phyloP scores from a whole-genome alignment of 2,797 vertebrate species.

The Cossypha dichroa region DNA sequence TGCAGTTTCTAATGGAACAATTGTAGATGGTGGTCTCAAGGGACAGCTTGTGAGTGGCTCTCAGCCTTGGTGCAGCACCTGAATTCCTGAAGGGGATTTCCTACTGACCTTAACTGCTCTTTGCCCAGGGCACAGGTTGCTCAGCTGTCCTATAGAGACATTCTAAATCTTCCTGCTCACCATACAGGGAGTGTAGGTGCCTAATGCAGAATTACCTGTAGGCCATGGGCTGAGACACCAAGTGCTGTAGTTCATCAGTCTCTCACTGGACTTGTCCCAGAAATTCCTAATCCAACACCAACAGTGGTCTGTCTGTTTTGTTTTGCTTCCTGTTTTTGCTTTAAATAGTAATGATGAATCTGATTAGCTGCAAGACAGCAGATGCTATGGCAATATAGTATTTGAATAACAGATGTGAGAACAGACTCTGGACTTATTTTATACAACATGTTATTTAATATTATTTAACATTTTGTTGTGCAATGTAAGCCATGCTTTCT shows the following conservation, averaged over 20 bases:
- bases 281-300: not conserved
- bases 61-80: not conserved
- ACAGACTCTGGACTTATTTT: not conserved
- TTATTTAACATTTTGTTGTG: not conserved
- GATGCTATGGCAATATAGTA: not conserved
- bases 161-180: not conserved
- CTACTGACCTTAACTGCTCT: not conserved
- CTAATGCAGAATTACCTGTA: not conserved
- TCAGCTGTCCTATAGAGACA: not conserved
- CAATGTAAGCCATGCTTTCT: not conserved
- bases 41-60: not conserved
- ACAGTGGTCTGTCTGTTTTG: not conserved
- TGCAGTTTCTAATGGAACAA: not conserved
- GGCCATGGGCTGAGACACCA: not conserved
- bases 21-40: not conserved
- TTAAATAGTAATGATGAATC: slow-evolving; percentile 6
- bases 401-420: not conserved
- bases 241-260: not conserved
- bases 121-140: slow-evolving; percentile 11
- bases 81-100: not conserved
- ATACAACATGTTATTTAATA: not conserved
- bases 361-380: slow-evolving; percentile 16
- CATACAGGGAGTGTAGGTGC: not conserved
- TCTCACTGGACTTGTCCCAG: not conserved
- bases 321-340: slow-evolving; percentile 33